phyloP scores from a whole-genome alignment of 2,888 invertebrate genomes.

The Mantis religiosa region DNA sequence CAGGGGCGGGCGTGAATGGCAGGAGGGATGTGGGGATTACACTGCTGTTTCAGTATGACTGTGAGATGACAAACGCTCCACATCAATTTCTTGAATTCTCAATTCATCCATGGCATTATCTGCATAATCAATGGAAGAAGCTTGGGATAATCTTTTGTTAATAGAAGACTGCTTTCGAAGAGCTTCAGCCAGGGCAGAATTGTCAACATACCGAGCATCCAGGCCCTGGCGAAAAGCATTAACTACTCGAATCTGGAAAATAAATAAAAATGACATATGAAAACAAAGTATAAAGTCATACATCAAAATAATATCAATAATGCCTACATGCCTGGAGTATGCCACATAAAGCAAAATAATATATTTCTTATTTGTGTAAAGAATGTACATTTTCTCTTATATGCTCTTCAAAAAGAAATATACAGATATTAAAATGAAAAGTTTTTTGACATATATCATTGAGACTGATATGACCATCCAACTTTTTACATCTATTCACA shows the following conservation, averaged over 20 bases:
- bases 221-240: slow-evolving; percentile 99
- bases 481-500: background rate
- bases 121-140: slow-evolving; percentile 88
- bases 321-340: background rate
- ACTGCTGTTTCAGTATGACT: slow-evolving; percentile 94
- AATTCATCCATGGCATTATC: slow-evolving; percentile 84
- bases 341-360: background rate
- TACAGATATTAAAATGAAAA: background rate
- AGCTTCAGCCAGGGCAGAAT: slow-evolving; percentile 88
- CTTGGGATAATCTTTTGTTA: slow-evolving; percentile 86
- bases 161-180: slow-evolving; percentile 90
- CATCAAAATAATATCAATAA: background rate
- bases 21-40: slow-evolving; percentile 47
- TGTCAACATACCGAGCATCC: slow-evolving; percentile 89
- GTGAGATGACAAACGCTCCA: slow-evolving; percentile 87
- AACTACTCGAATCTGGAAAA: slow-evolving; percentile 97
- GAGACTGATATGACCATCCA: background rate
- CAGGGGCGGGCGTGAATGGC: background rate
- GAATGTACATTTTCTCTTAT: background rate
- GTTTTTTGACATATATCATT: background rate
- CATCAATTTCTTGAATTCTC: slow-evolving; percentile 87
- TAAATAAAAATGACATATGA: slow-evolving; percentile 33
- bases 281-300: slow-evolving; percentile 21
- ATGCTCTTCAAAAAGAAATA: background rate
- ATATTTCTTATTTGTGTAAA: too few relatives aligned